These are phyloP conservation scores for Corvus moneduloides DNA, from an alignment of 2,113 vertebrate genomes.

Conservation along the genomic window DNA sequence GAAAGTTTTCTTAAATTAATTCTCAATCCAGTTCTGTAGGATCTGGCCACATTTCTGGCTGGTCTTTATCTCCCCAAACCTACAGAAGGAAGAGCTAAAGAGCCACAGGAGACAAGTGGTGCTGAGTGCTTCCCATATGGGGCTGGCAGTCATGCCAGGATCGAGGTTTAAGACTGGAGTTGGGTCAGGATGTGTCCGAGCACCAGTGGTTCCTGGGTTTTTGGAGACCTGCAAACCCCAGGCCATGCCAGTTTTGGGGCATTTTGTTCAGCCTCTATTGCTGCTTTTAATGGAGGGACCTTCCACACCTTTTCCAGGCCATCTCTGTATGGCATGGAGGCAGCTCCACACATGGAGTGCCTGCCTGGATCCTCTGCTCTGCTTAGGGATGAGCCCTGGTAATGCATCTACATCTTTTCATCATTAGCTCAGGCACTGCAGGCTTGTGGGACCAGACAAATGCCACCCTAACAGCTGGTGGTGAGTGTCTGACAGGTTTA, in stretches of 20 bases:
- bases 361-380: neutral
- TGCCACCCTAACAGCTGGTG: neutral
- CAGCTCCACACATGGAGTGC: fast-evolving
- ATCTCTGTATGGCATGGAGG: neutral
- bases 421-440: neutral
- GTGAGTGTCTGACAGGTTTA: neutral
- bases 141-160: neutral
- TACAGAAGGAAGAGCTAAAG: neutral
- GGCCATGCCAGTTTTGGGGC: fast-evolving
- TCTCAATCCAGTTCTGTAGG: neutral
- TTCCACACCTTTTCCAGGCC: neutral
- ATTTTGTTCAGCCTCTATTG: neutral
- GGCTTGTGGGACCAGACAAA: neutral
- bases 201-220: neutral
- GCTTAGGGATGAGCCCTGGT: neutral
- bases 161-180: fast-evolving
- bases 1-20: neutral
- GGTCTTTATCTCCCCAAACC: neutral
- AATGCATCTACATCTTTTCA: neutral
- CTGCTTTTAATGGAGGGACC: neutral
- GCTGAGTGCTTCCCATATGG: fast-evolving
- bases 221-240: neutral
- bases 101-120: fast-evolving
- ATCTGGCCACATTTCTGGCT: neutral
- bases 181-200: neutral